Percentiles rank a stretch among this genome's conserved stretches.
Evolutionary conservation across 2,797 vertebrate genomes (phyloP).

Genomic region (Ctenochaetus hawaiiensis): DNA sequence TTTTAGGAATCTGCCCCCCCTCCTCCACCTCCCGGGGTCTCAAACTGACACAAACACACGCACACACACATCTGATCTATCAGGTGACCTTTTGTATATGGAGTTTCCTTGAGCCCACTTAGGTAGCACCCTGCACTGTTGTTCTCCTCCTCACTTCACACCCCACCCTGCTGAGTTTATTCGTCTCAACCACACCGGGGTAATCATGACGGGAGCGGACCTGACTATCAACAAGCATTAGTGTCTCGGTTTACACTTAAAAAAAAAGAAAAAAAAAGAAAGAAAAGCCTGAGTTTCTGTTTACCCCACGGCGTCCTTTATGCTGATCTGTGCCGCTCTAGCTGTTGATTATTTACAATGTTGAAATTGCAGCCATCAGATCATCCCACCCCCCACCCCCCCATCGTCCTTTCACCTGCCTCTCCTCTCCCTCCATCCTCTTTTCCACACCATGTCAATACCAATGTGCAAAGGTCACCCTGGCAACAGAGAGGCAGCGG

Average conservation of each 20-base stretch:
- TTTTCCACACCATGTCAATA: conserved; percentile 80
- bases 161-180: conserved; percentile 64
- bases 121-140: conserved; percentile 54
- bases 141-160: conserved; percentile 64
- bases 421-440: conserved; percentile 64
- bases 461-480: conserved; percentile 83
- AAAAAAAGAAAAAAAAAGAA: conserved; percentile 11
- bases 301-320: conserved; percentile 26
- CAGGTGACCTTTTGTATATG: conserved; percentile 67
- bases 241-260: conserved; percentile 37
- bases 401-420: conserved; percentile 74
- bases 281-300: conserved; percentile 41
- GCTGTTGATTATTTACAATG: conserved; percentile 61
- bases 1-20: conserved; percentile 26
- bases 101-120: conserved; percentile 62
- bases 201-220: conserved; percentile 66
- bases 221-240: conserved; percentile 61
- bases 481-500: conserved; percentile 77
- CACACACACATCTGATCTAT: conserved; percentile 28
- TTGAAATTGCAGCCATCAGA: conserved; percentile 43
- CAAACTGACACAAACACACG: conserved; percentile 10
- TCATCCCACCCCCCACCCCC: conserved; percentile 51
- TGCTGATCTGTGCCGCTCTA: conserved; percentile 42
- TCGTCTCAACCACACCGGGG: conserved; percentile 48
- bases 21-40: neutral